Evolutionary conservation across 2,888 invertebrate species (phyloP).

Genomic region (Hipparchia semele): DNA sequence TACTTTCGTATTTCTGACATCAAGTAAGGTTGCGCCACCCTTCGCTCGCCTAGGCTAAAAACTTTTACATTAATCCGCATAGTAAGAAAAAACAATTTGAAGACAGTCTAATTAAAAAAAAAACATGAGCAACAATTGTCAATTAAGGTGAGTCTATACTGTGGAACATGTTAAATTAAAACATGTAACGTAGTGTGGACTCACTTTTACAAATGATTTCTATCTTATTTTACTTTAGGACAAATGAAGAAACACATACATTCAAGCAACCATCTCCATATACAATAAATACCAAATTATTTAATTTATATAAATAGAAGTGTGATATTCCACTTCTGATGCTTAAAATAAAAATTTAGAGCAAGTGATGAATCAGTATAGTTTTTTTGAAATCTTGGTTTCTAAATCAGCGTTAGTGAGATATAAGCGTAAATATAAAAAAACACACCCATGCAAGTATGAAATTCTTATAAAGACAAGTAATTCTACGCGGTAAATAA

Average conservation of each 20-base stretch:
- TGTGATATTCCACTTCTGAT: no score
- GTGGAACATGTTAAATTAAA: background rate
- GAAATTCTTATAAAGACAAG: no score
- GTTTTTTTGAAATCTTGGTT: no score
- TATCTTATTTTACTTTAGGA: slow-evolving; percentile 29
- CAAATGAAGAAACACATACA: slow-evolving; percentile 25
- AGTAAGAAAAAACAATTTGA: slow-evolving; percentile 21
- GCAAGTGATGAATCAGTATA: no score
- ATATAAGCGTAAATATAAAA: no score
- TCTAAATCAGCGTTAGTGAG: no score
- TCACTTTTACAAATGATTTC: background rate
- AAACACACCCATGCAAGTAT: no score
- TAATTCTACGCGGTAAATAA: background rate
- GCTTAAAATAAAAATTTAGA: no score
- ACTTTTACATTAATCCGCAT: slow-evolving; percentile 17
- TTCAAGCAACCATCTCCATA: slow-evolving; percentile 1
- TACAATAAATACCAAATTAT: no score
- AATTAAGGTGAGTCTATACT: slow-evolving; percentile 6
- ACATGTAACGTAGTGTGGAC: background rate
- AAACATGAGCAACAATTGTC: slow-evolving; percentile 25
- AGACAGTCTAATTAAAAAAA: slow-evolving; percentile 17
- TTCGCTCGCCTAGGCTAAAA: slow-evolving; percentile 23
- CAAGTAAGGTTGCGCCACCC: background rate
- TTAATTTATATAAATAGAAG: no score
- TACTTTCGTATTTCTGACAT: slow-evolving; percentile 15